Conservation (phyloP, 2,888 invertebrate species). For the Mesorhabditis sp. region DNA sequence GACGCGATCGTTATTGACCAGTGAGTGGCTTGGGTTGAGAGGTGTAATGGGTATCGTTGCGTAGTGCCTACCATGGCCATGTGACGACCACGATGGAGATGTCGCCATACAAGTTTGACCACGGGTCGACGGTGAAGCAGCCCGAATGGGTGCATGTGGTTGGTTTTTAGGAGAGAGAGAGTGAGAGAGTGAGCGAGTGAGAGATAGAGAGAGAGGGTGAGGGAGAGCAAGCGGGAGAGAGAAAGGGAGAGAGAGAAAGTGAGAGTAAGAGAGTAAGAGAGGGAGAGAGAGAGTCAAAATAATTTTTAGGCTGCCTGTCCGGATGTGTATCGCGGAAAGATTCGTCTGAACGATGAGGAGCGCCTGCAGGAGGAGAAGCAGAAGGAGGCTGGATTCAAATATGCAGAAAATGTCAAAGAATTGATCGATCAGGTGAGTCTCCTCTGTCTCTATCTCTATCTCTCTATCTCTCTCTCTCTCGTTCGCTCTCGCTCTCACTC, state of each 20-base stretch:
- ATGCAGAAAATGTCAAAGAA: conserved; percentile 75
- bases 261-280: neutral
- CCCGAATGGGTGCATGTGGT: conserved; percentile 63
- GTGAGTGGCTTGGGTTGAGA: conserved; percentile 67
- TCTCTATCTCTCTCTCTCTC: neutral
- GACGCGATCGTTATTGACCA: conserved; percentile 92
- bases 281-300: neutral
- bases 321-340: conserved; percentile 87
- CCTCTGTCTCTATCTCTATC: neutral
- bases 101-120: conserved; percentile 95
- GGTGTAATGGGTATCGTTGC: conserved; percentile 33
- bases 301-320: conserved; percentile 76
- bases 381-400: conserved; percentile 72
- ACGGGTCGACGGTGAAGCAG: conserved; percentile 75
- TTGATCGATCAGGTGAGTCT: conserved; percentile 29
- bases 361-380: conserved; percentile 63
- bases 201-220: neutral
- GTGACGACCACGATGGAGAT: conserved; percentile 91
- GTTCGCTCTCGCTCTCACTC: no score
- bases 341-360: conserved; percentile 66
- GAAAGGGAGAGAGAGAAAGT: neutral
- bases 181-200: neutral
- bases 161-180: conserved; percentile 26
- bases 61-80: conserved; percentile 98
- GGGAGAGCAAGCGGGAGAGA: no score